These are phyloP conservation scores for Stichopus horrens DNA, from an alignment of 53 echinoderm and acorn worm genomes.

Conservation along the genomic window DNA sequence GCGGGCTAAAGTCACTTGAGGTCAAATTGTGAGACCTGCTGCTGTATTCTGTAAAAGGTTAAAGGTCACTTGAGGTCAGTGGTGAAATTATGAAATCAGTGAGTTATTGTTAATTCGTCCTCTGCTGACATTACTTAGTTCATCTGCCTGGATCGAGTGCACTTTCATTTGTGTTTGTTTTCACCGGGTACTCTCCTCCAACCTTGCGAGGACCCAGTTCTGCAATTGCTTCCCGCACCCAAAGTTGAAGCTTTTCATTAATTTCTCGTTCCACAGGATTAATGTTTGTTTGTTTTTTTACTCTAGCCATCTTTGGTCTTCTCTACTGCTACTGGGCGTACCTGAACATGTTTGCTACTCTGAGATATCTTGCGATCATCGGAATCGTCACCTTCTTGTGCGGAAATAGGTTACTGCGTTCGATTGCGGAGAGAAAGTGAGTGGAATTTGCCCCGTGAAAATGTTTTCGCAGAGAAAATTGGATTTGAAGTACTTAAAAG, in stretches of 20 bases:
- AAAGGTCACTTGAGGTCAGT: no score
- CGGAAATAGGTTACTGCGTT: slow-evolving; percentile 83
- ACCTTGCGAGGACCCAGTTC: neutral
- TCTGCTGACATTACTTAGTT: no score
- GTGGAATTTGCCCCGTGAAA: neutral
- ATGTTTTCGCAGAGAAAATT: no score
- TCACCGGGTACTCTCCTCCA: no score
- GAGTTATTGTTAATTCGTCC: no score
- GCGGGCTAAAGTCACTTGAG: no score
- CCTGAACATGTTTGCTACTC: slow-evolving; percentile 85
- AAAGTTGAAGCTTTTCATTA: neutral
- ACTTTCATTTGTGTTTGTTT: no score
- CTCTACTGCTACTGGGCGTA: slow-evolving; percentile 92
- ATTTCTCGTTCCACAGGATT: neutral
- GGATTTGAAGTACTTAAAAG: no score
- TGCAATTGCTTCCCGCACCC: neutral
- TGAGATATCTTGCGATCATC: slow-evolving; percentile 72
- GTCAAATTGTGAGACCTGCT: no score
- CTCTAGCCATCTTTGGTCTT: slow-evolving; percentile 72
- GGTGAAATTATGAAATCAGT: no score
- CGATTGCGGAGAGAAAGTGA: slow-evolving; percentile 73
- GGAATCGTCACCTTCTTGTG: slow-evolving; percentile 83
- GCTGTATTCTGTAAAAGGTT: no score
- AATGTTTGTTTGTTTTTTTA: neutral
- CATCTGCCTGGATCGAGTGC: no score